Evolutionary conservation across 2,888 invertebrate species (phyloP), one percentile per base, ranked within the genome.

Genomic region (Allophyes oxyacanthae): DNA sequence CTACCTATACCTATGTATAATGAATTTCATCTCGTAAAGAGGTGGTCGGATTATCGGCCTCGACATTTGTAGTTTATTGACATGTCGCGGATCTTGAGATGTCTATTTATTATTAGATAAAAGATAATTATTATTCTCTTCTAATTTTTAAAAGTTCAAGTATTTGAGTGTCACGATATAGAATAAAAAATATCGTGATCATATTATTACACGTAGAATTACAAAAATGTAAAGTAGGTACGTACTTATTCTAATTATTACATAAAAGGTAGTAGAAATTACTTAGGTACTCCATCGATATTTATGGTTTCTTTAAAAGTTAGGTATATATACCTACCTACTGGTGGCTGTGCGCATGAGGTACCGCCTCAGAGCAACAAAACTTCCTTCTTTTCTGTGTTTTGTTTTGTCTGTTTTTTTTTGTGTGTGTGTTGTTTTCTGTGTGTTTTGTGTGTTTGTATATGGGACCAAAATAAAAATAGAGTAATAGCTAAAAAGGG

Each of bases 21-120:
- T 43, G 7, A 30, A 42, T 14, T 13, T 11, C 10, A 10, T 2
- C 36, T n/a, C 36, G n/a, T 36, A 36, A 28, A 46, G 14, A 36
- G 15, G 44, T 42, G 45, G 33, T 33, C 14, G n/a, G 33, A 62
- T 60, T 69, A 46, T 56, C 44, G 72, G 48, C 82, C 79, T 80
- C 71, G 78, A 77, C 76, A 75, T 81, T 81, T 76, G 49, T 56
- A 48, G 57, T 72, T 75, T 74, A 72, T 70, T 65, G 71, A 74
- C 70, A 65, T 70, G 75, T 74, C 60, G 70, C 75, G 75, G 74
- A 79, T 77, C 71, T 77, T 53, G 41, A 61, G 61, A 57, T 51
- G 33, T 57, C 38, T 59, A 57, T 53, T 60, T 66, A 51, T 50
- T 55, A 46, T 48, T 25, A 65, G 61, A 49, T 62, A 50, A 52